Percentiles rank a stretch among this genome's conserved stretches.
phyloP scores from a whole-genome alignment of 2,113 vertebrate genomes.

The Paralichthys olivaceus region DNA sequence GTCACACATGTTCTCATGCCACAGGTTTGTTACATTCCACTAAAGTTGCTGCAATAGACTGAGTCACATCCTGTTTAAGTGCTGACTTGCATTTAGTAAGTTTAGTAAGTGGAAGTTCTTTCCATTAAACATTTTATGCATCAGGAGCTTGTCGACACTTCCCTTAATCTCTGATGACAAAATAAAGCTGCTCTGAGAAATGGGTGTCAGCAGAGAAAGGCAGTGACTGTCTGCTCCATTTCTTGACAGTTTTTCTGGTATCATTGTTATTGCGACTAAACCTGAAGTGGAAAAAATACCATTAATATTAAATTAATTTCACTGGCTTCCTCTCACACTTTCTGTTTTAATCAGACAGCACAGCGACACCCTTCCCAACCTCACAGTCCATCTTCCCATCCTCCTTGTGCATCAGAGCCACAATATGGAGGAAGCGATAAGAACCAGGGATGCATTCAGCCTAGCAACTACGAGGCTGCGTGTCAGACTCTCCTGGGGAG shows the following conservation, averaged over 20 bases:
- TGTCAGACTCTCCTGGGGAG: conserved; percentile 59
- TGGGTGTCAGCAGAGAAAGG: neutral
- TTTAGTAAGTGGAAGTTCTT: neutral
- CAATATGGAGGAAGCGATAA: conserved; percentile 76
- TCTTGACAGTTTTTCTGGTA: neutral
- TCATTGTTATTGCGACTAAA: neutral
- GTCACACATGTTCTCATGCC: neutral
- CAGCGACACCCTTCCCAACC: conserved; percentile 15
- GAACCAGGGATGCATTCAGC: conserved; percentile 54
- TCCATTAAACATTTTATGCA: conserved; percentile 3
- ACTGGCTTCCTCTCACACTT: conserved; percentile 28
- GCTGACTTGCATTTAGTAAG: conserved; percentile 39
- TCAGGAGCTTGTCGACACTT: conserved; percentile 3
- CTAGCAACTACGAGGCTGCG: conserved; percentile 32
- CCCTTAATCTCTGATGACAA: conserved; percentile 1
- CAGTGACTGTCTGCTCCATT: neutral
- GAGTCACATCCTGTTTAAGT: conserved; percentile 24
- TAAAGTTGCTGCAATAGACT: conserved; percentile 15
- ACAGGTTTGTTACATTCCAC: neutral
- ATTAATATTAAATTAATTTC: conserved; percentile 14
- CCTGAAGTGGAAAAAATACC: neutral
- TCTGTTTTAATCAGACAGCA: conserved; percentile 45
- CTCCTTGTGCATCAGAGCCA: conserved; percentile 27
- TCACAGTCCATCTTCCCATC: conserved; percentile 12
- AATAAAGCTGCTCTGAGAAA: neutral